Evolutionary conservation across 2,888 invertebrate genomes (phyloP).

Genomic region (Diplolepis rosae): DNA sequence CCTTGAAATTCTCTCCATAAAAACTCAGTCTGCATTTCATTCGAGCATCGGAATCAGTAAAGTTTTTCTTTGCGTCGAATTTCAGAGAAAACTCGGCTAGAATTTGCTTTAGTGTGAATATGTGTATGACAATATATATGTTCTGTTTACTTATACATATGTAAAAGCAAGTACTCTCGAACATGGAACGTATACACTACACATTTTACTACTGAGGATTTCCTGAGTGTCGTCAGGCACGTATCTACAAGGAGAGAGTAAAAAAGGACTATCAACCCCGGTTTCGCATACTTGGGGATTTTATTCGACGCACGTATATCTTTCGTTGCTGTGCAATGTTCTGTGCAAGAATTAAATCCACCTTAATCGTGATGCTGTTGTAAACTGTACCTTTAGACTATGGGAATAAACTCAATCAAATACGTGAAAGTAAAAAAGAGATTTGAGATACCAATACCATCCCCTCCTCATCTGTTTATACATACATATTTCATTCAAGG

Average conservation of each 20-base stretch:
- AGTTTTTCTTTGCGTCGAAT: conserved; percentile 16
- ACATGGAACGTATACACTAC: background rate
- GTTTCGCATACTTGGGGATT: conserved; percentile 18
- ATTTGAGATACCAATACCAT: background rate
- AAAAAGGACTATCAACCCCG: conserved; percentile 23
- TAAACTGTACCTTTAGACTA: conserved; percentile 10
- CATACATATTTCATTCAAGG: too few relatives aligned
- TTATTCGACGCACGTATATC: conserved; percentile 27
- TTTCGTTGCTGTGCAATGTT: conserved; percentile 22
- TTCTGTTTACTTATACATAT: conserved; percentile 4
- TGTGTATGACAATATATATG: background rate
- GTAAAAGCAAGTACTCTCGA: conserved; percentile 10
- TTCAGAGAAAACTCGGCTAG: conserved; percentile 18
- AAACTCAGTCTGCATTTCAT: background rate
- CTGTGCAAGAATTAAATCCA: conserved; percentile 30
- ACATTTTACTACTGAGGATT: conserved; percentile 16
- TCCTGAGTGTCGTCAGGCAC: conserved; percentile 15
- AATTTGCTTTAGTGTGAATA: background rate
- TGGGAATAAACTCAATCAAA: conserved; percentile 18
- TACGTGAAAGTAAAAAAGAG: conserved; percentile 8
- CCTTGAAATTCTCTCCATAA: too few relatives aligned
- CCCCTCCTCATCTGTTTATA: too few relatives aligned
- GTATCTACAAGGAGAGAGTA: conserved; percentile 1
- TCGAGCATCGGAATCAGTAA: background rate
- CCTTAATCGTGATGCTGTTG: conserved; percentile 19